phyloP scores from a whole-genome alignment of 1,140 invertebrate species.

The Drosophila santomea region DNA sequence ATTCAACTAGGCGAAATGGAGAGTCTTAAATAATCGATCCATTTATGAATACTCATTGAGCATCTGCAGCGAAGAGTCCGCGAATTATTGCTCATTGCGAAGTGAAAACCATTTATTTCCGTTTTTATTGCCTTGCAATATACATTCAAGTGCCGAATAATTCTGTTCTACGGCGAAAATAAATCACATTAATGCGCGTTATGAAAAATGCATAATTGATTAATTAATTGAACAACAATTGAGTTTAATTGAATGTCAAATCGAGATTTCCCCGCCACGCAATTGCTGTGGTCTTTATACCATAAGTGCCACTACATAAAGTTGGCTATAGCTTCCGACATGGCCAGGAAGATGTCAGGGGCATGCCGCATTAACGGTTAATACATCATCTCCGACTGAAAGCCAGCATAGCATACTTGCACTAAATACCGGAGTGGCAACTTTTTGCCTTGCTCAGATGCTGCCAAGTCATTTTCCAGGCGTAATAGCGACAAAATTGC shows the following conservation, averaged over 20 bases:
- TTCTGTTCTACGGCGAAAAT: slow-evolving; percentile 13
- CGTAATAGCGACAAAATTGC: slow-evolving; percentile 43
- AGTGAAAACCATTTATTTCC: neutral
- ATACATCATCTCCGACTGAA: slow-evolving; percentile 24
- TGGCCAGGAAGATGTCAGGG: slow-evolving; percentile 45
- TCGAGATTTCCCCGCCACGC: slow-evolving; percentile 24
- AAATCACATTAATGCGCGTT: slow-evolving; percentile 26
- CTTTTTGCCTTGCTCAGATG: slow-evolving; percentile 26
- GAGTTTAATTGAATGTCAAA: slow-evolving; percentile 73
- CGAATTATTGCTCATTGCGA: too few species aligned
- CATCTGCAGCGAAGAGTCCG: neutral
- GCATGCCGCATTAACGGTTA: slow-evolving; percentile 57
- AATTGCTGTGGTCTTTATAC: slow-evolving; percentile 23
- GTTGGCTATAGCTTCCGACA: slow-evolving; percentile 38
- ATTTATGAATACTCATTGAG: neutral
- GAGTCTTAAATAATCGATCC: neutral
- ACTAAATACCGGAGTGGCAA: slow-evolving; percentile 60
- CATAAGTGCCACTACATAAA: neutral
- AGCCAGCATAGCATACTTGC: slow-evolving; percentile 41
- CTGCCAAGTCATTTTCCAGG: slow-evolving; percentile 35
- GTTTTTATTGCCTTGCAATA: slow-evolving; percentile 3
- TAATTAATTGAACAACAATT: slow-evolving; percentile 76
- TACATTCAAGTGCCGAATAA: slow-evolving; percentile 5
- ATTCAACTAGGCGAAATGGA: neutral
- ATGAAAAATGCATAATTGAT: slow-evolving; percentile 70